Evolutionary conservation across 2,113 vertebrate species (phyloP).

Genomic region (Lonchura striata): DNA sequence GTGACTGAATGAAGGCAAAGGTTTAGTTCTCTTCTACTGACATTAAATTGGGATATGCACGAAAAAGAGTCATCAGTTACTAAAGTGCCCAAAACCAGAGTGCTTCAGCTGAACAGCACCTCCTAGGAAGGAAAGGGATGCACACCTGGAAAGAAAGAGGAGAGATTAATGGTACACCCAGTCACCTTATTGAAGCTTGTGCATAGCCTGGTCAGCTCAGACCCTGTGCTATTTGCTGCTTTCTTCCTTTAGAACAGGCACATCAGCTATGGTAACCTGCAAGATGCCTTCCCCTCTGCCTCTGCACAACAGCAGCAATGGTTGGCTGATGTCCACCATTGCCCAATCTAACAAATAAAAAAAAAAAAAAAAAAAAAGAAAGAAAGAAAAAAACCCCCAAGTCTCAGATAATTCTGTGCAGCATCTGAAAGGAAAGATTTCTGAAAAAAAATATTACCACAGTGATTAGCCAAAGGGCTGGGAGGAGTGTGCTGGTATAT

Average conservation of each 20-base stretch:
- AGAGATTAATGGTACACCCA: neutral
- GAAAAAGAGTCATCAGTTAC: neutral
- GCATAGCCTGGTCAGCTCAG: neutral
- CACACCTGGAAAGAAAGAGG: neutral
- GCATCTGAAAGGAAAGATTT: neutral
- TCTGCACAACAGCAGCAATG: neutral
- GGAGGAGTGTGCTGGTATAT: neutral
- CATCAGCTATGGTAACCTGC: neutral
- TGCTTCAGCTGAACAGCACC: neutral
- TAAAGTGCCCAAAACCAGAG: neutral
- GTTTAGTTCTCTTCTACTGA: neutral
- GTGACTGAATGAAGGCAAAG: neutral
- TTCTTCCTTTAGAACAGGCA: neutral
- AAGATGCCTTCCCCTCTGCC: neutral
- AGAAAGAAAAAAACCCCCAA: too few species aligned
- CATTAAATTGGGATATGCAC: neutral
- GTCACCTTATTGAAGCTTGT: rapidly evolving
- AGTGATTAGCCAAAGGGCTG: neutral
- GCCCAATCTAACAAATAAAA: neutral
- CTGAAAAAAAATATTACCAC: neutral
- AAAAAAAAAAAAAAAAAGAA: too few species aligned
- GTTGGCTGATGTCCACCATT: neutral
- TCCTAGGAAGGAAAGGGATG: neutral
- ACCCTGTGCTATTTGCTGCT: neutral
- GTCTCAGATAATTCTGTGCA: neutral